Base-by-base conservation (phyloP, 2,888 invertebrate species). In the Ichneumoninae sp. region DNA sequence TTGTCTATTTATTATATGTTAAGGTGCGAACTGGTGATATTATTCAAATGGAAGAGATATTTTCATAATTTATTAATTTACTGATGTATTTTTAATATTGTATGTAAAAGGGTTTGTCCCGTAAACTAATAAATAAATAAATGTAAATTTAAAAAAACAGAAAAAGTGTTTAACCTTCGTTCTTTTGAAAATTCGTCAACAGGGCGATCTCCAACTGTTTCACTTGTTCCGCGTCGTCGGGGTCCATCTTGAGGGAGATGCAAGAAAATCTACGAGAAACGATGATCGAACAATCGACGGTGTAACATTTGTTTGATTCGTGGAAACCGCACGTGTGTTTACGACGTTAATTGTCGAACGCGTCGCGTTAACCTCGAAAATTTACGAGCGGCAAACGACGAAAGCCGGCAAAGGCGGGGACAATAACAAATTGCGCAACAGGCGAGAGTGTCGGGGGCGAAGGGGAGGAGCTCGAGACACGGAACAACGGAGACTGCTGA, bases 141-240 rank as follows among this genome's bases (percentile, higher is more conserved):
- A 22, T 33, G 30, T 22, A 30, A 22, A n/a, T 22, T 19, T 0
- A 1, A 76, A 54, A 44, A 66, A 26, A 40, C 4, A 19, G 19
- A 52, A 5, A 65, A 8, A n/a, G 3, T 16, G 54, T 3, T 60
- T 60, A 60, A 84, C 84, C 82, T 82, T 84, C 78, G 44, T 76
- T 60, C 60, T 66, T 74, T 60, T 75, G 84, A 65, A 82, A 85
- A 82, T 82, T 85, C 30, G 72, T 85, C 76, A 85, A 82, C 80
- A 85, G 50, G 54, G 10, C 66, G 16, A 76, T 8, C 44, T 82
- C 75, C 71, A 82, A 54, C 52, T 40, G 60, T 79, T 74, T 68
- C n/a, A 57, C 40, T 33, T 78, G 75, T 47, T 84, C 30, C 26
- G 30, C 44, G 22, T 71, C 16, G 7, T 60, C 57, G n/a, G 57